Conservation (phyloP, 2,113 vertebrate species). For the Oreochromis spilurus region DNA sequence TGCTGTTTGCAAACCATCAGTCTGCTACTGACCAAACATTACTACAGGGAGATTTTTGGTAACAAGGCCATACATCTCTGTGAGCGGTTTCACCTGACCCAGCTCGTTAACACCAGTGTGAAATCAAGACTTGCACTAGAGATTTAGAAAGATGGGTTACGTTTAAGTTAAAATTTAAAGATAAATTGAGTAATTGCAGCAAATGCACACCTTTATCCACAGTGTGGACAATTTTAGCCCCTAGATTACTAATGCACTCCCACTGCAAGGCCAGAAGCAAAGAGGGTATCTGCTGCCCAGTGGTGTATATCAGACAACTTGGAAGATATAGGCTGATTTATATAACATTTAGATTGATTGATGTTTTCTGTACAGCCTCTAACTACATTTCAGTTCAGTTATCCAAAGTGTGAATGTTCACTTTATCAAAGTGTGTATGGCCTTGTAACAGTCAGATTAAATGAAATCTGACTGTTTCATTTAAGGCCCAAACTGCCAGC, state of each 20-base stretch:
- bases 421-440: not conserved
- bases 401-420: not conserved
- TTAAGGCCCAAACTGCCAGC: rapidly evolving
- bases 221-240: not conserved
- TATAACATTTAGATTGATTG: not conserved
- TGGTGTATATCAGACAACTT: not conserved
- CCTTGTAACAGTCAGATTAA: not conserved
- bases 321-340: not conserved
- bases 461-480: not conserved
- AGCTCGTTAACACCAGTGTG: not conserved
- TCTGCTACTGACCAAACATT: not conserved
- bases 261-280: not conserved
- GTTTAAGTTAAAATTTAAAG: not conserved
- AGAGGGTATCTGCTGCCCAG: not conserved
- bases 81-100: not conserved
- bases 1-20: rapidly evolving
- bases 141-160: not conserved
- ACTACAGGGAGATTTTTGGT: not conserved
- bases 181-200: not conserved
- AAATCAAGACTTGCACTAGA: not conserved
- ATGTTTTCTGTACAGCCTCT: not conserved
- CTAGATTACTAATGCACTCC: not conserved
- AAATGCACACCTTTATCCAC: not conserved
- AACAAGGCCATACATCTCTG: not conserved
- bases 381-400: not conserved